These are phyloP conservation scores for Sciurus vulgaris DNA, from an alignment of 2,797 vertebrate genomes.

Conservation along the genomic window DNA sequence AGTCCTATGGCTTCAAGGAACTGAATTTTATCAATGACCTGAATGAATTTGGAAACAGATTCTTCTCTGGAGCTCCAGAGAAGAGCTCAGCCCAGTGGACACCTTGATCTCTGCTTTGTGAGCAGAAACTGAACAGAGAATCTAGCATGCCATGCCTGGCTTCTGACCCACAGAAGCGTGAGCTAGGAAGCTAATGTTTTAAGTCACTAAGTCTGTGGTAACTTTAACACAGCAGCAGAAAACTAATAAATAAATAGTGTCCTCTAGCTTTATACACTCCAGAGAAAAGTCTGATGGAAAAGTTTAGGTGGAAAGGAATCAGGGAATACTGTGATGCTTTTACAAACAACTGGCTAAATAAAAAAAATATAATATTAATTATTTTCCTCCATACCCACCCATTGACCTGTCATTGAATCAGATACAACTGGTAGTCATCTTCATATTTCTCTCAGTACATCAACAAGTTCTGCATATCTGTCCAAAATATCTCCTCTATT, in stretches of 20 bases:
- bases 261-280: constrained; percentile 3
- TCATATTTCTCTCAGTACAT: not conserved
- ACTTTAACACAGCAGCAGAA: not conserved
- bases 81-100: not conserved
- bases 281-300: constrained; percentile 4
- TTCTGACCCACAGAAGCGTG: not conserved
- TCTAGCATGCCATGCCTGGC: not conserved
- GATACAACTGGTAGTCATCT: not conserved
- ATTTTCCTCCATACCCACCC: not conserved
- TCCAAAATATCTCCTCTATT: not conserved
- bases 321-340: not conserved
- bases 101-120: not conserved
- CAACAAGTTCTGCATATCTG: not conserved
- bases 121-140: not conserved
- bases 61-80: not conserved
- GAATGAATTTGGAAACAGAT: not conserved
- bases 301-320: not conserved
- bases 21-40: not conserved
- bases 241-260: not conserved
- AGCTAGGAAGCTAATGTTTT: not conserved
- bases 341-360: not conserved
- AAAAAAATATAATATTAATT: not conserved
- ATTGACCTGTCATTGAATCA: not conserved
- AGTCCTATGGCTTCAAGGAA: not conserved
- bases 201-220: not conserved